These are phyloP conservation scores for Phymatocera aterrima DNA, from an alignment of 2,888 invertebrate genomes.

Conservation along the genomic window DNA sequence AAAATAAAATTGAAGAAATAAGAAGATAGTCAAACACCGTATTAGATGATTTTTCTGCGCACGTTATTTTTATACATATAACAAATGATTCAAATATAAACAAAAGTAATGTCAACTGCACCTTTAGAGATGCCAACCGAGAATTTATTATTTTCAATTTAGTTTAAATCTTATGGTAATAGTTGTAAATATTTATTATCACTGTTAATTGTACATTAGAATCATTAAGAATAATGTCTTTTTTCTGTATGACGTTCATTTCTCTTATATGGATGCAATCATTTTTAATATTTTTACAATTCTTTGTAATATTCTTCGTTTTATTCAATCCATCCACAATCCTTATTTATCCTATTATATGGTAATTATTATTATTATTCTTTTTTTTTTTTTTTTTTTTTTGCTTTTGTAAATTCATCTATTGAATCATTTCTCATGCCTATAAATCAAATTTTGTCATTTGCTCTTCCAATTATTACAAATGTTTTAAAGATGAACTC, in stretches of 20 bases:
- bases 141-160: slow-evolving; percentile 23
- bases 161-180: slow-evolving; percentile 17
- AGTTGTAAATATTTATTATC: slow-evolving; percentile 44
- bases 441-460: no score
- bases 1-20: neutral
- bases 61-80: neutral
- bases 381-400: no score
- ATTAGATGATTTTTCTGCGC: neutral
- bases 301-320: slow-evolving; percentile 6
- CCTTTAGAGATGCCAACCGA: slow-evolving; percentile 21
- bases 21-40: neutral
- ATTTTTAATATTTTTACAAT: slow-evolving; percentile 43
- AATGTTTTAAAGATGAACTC: no score
- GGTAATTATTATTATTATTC: no score
- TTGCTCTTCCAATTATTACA: no score
- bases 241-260: slow-evolving; percentile 28
- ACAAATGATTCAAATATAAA: neutral
- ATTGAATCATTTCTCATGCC: no score
- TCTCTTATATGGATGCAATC: slow-evolving; percentile 32
- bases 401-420: slow-evolving; percentile 1
- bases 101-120: neutral
- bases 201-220: slow-evolving; percentile 43
- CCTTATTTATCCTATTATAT: neutral
- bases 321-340: slow-evolving; percentile 20
- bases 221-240: slow-evolving; percentile 30